Percentiles rank a stretch among this genome's conserved stretches.
phyloP scores from a whole-genome alignment of 2,113 vertebrate species.

The Pitta sordida region DNA sequence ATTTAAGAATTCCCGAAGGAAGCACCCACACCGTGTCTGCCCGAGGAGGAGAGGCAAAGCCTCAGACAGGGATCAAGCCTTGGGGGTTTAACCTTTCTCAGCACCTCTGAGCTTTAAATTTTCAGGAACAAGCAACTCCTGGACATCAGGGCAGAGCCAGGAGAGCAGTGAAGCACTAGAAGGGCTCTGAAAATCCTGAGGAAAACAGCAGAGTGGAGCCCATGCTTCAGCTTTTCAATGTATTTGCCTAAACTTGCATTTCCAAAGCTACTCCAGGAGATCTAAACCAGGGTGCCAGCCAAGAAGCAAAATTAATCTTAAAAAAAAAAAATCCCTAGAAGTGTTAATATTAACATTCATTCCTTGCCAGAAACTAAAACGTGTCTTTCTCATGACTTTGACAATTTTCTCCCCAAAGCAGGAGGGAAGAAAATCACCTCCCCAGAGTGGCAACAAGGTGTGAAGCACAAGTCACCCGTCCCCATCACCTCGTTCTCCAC shows the following conservation, averaged over 20 bases:
- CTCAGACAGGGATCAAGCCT: background rate
- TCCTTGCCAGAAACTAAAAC: background rate
- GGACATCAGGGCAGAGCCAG: background rate
- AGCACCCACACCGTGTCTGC: rapidly evolving
- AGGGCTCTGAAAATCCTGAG: background rate
- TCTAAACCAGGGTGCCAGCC: background rate
- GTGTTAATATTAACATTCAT: background rate
- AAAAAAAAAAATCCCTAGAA: background rate
- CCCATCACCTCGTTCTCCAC: background rate
- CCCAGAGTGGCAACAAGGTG: background rate
- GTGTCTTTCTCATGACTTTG: background rate
- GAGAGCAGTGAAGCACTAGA: background rate
- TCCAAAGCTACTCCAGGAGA: background rate
- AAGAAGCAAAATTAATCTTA: background rate
- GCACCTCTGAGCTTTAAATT: background rate
- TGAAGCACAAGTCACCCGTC: background rate
- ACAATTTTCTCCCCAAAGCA: background rate
- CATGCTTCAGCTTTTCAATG: background rate
- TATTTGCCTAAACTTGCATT: background rate
- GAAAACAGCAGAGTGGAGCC: background rate
- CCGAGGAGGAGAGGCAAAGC: background rate
- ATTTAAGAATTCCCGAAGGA: background rate
- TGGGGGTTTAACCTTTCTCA: background rate
- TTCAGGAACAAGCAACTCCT: background rate
- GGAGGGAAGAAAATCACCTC: background rate